Evolutionary conservation across 1,140 invertebrate genomes (phyloP).

Genomic region (Diplogasteroides magnus): DNA sequence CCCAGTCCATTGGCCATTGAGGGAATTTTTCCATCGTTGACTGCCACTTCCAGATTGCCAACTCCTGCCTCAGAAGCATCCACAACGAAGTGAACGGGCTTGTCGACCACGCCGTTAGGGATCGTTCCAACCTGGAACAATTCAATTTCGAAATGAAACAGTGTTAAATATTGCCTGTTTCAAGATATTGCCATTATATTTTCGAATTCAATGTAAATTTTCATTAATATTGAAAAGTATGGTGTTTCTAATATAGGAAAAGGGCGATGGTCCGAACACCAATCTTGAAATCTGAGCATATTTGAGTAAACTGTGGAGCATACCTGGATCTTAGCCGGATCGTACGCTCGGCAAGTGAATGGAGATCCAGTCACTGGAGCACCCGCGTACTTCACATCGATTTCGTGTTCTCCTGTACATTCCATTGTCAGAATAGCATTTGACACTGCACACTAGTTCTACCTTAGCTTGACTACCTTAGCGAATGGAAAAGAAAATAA

Average conservation of each 20-base stretch:
- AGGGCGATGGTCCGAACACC: no score
- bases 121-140: constrained; percentile 79
- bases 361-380: constrained; percentile 70
- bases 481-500: constrained; percentile 9
- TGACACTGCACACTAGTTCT: no score
- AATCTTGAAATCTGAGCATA: no score
- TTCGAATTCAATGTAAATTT: no score
- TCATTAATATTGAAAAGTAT: no score
- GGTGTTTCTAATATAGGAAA: no score
- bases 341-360: constrained; percentile 87
- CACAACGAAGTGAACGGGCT: constrained; percentile 71
- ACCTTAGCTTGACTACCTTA: no score
- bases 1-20: constrained; percentile 94
- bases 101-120: constrained; percentile 78
- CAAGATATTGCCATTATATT: no score
- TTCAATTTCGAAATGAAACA: no score
- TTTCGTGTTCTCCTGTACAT: constrained; percentile 80
- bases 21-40: constrained; percentile 78
- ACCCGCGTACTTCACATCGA: constrained; percentile 72
- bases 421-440: constrained; percentile 57
- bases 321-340: constrained; percentile 84
- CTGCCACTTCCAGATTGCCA: constrained; percentile 93
- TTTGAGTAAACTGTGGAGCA: no score
- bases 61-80: constrained; percentile 93
- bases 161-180: no score